Conservation (phyloP, 2,797 vertebrate genomes). For the Schizopygopsis malacanthus region DNA sequence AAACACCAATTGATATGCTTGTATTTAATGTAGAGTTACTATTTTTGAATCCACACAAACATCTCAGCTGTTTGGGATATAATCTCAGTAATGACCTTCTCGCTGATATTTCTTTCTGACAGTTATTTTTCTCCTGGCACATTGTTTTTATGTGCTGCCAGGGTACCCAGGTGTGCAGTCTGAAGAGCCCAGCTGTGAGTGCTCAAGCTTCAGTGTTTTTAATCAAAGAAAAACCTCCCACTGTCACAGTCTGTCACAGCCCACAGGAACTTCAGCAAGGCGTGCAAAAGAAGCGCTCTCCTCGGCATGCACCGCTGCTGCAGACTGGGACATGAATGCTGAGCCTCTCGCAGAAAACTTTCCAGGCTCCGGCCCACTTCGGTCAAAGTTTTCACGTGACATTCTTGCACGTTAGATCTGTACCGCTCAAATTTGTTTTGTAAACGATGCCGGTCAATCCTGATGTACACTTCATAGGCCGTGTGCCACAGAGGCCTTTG, state of each 20-base stretch:
- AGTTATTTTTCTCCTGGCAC: slow-evolving; percentile 50
- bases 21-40: background rate
- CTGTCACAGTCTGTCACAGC: slow-evolving; percentile 66
- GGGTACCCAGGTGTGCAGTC: slow-evolving; percentile 75
- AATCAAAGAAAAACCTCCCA: slow-evolving; percentile 47
- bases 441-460: slow-evolving; percentile 29
- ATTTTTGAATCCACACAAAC: slow-evolving; percentile 20
- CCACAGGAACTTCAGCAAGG: slow-evolving; percentile 72
- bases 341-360: slow-evolving; percentile 6
- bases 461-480: slow-evolving; percentile 32
- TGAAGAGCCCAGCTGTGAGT: slow-evolving; percentile 75
- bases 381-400: background rate
- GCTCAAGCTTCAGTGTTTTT: slow-evolving; percentile 57
- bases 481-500: slow-evolving; percentile 47
- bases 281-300: slow-evolving; percentile 49
- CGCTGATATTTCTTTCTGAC: slow-evolving; percentile 44
- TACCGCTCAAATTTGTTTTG: slow-evolving; percentile 23
- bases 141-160: slow-evolving; percentile 63
- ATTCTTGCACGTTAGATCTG: background rate
- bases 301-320: slow-evolving; percentile 4
- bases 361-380: background rate
- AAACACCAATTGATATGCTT: slow-evolving; percentile 15
- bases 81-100: slow-evolving; percentile 52
- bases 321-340: background rate
- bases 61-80: slow-evolving; percentile 39